Evolutionary conservation across 2,888 invertebrate genomes (phyloP).

Genomic region (Macaria liturata): DNA sequence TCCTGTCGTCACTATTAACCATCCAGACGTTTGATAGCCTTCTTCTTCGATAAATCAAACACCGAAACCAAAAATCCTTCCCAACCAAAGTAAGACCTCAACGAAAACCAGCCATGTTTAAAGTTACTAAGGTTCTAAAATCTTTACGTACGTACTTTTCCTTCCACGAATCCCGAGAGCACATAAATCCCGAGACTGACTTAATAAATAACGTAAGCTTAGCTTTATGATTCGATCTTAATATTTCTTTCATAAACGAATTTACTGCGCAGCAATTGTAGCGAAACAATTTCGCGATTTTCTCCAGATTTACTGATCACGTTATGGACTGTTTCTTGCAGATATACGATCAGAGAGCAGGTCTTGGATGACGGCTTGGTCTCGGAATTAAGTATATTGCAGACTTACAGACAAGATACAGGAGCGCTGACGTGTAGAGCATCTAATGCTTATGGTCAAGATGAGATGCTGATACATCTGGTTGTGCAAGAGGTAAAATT

Average conservation of each 20-base stretch:
- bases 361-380: constrained; percentile 91
- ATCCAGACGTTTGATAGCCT: no score
- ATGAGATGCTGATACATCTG: constrained; percentile 94
- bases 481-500: constrained; percentile 91
- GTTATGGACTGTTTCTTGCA: constrained; percentile 41
- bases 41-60: no score
- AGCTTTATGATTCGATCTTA: constrained; percentile 11
- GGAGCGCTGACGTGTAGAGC: constrained; percentile 94
- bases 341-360: constrained; percentile 90
- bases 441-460: constrained; percentile 94
- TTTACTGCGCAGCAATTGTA: constrained; percentile 1
- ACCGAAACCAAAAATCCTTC: no score
- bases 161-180: constrained; percentile 1
- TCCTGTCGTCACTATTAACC: no score
- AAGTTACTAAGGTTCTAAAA: constrained; percentile 10
- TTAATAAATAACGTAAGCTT: constrained; percentile 23
- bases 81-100: no score
- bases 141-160: constrained; percentile 16
- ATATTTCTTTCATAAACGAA: constrained; percentile 5
- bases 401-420: constrained; percentile 94
- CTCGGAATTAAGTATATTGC: constrained; percentile 92
- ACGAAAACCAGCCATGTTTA: not conserved
- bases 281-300: constrained; percentile 3
- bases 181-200: constrained; percentile 16
- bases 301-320: not conserved